These are phyloP conservation scores for Epirrhoe alternata DNA, from an alignment of 2,888 invertebrate species.

Conservation along the genomic window DNA sequence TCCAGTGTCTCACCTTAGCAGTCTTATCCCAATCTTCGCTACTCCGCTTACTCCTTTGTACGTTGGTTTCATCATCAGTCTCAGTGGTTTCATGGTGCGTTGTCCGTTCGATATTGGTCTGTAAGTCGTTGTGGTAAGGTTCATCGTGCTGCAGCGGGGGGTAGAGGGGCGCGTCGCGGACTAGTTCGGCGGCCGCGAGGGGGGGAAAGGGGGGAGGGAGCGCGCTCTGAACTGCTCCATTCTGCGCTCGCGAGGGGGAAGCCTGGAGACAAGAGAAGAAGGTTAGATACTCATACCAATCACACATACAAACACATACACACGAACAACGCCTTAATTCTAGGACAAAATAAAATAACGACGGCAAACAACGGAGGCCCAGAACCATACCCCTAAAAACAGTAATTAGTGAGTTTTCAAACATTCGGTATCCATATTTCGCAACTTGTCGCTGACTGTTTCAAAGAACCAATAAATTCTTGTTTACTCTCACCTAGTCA, in stretches of 20 bases:
- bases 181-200: constrained; percentile 64
- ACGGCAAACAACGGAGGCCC: no score
- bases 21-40: constrained; percentile 66
- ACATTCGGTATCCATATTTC: constrained; percentile 27
- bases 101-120: constrained; percentile 60
- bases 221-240: constrained; percentile 65
- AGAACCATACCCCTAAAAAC: constrained; percentile 17
- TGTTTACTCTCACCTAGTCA: constrained; percentile 23
- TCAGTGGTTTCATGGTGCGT: constrained; percentile 51
- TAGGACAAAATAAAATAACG: no score
- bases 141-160: constrained; percentile 46
- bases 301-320: no score
- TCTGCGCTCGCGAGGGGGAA: constrained; percentile 55
- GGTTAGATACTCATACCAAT: background rate
- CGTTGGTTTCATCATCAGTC: constrained; percentile 58
- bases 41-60: constrained; percentile 66
- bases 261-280: constrained; percentile 55
- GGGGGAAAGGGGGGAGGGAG: constrained; percentile 50
- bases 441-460: constrained; percentile 16
- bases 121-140: constrained; percentile 53
- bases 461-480: constrained; percentile 28
- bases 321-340: no score
- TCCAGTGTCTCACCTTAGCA: constrained; percentile 57
- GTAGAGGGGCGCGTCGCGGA: constrained; percentile 68
- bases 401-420: constrained; percentile 21